Evolutionary conservation across 2,113 vertebrate species (phyloP).

Genomic region (Lampris megalopsis): DNA sequence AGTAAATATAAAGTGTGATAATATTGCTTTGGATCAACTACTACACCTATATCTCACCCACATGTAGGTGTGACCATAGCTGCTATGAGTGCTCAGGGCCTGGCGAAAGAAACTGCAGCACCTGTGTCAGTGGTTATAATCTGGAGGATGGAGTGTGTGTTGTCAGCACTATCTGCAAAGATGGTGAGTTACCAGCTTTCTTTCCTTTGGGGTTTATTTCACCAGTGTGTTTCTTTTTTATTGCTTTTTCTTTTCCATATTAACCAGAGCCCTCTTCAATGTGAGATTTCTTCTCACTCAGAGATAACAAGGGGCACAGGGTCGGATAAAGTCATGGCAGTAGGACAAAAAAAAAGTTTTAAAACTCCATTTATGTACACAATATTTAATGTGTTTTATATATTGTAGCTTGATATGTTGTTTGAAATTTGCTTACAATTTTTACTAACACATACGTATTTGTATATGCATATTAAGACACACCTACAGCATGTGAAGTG

Average conservation of each 20-base stretch:
- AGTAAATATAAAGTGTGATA: too few species aligned
- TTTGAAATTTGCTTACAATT: not conserved
- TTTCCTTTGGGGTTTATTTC: constrained; percentile 13
- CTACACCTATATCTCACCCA: not conserved
- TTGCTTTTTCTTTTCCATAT: not conserved
- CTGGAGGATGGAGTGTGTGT: constrained; percentile 91
- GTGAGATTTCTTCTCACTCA: not conserved
- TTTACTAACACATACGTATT: too few species aligned
- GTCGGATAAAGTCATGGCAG: not conserved
- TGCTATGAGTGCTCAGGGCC: constrained; percentile 92
- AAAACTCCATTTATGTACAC: not conserved
- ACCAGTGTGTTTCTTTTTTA: constrained; percentile 6
- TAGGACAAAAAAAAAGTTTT: not conserved
- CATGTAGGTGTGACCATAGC: constrained; percentile 90
- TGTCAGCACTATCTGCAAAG: constrained; percentile 96
- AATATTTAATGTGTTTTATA: not conserved
- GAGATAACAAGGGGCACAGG: not conserved
- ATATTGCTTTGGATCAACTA: not conserved
- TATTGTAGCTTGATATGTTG: too few species aligned
- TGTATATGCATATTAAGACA: too few species aligned
- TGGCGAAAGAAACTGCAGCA: constrained; percentile 94
- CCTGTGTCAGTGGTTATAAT: constrained; percentile 92
- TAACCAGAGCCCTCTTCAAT: not conserved
- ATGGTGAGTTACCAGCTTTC: constrained; percentile 92
- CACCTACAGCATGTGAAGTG: not conserved